phyloP scores from a whole-genome alignment of 1,140 invertebrate species.

The Polypedilum vanderplanki region DNA sequence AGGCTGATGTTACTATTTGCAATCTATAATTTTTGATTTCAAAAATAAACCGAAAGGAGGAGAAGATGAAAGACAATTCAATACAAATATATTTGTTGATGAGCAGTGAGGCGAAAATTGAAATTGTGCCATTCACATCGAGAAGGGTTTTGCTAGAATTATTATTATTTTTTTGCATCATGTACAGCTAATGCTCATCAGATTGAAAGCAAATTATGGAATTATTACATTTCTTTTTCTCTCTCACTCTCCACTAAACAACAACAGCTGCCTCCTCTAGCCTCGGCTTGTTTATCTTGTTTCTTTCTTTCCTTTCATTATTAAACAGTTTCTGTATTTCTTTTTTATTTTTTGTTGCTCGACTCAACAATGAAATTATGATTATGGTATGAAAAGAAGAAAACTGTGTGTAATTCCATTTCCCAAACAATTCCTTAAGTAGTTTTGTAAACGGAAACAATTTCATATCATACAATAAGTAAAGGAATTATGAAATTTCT shows the following conservation, averaged over 20 bases:
- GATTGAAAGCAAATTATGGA: conserved; percentile 27
- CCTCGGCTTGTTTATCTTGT: conserved; percentile 6
- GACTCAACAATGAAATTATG: conserved; percentile 9
- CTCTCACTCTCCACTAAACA: not conserved
- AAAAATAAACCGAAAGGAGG: too few species aligned
- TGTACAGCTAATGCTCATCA: conserved; percentile 23
- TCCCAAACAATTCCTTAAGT: not conserved
- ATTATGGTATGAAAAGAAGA: not conserved
- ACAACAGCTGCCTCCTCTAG: conserved; percentile 8
- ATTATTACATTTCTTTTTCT: conserved; percentile 12
- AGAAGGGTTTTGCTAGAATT: not conserved
- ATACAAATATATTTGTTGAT: too few species aligned
- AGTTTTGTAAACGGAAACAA: conserved; percentile 27
- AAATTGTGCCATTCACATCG: not conserved
- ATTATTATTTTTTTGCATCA: not conserved
- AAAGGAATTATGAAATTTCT: too few species aligned
- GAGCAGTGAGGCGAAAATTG: too few species aligned
- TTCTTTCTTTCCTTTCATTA: not conserved
- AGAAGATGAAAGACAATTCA: too few species aligned
- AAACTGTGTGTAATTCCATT: conserved; percentile 15
- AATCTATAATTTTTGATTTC: too few species aligned
- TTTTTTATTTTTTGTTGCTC: conserved; percentile 1
- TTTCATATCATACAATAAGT: not conserved
- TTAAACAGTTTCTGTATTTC: not conserved
- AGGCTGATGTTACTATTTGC: too few species aligned